Conservation (phyloP, 1,140 invertebrate species). For the Lasaia peninsularis region DNA sequence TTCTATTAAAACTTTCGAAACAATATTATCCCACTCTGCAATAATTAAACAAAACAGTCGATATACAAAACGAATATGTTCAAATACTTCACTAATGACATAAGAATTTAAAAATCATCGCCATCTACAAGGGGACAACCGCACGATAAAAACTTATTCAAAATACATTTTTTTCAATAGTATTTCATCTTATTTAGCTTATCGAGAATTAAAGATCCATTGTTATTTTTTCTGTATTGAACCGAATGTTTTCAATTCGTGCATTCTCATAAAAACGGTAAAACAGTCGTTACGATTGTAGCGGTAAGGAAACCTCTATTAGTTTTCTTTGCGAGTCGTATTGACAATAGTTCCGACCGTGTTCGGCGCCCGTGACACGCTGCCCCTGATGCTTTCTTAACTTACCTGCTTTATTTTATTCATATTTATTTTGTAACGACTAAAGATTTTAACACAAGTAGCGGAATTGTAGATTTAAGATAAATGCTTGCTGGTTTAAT, state of each 20-base stretch:
- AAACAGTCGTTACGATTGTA: conserved; percentile 58
- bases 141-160: no score
- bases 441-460: not conserved
- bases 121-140: no score
- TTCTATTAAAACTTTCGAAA: no score
- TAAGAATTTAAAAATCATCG: no score
- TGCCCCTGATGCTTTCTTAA: not conserved
- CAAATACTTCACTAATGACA: no score
- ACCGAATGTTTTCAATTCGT: conserved; percentile 41
- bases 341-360: conserved; percentile 3
- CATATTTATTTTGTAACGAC: not conserved
- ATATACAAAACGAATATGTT: no score
- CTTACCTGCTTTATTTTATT: not conserved
- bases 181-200: not conserved
- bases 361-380: conserved; percentile 3
- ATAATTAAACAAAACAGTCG: no score
- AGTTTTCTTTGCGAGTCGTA: conserved; percentile 9
- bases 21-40: no score
- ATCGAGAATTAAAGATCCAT: no score
- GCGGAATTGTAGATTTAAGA: not conserved
- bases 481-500: not conserved
- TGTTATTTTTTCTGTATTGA: not conserved
- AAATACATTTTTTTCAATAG: not conserved
- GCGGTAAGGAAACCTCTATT: conserved; percentile 57
- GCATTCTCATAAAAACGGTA: conserved; percentile 51